Conservation (phyloP, 1,140 invertebrate genomes). For the Drepana arcuata region DNA sequence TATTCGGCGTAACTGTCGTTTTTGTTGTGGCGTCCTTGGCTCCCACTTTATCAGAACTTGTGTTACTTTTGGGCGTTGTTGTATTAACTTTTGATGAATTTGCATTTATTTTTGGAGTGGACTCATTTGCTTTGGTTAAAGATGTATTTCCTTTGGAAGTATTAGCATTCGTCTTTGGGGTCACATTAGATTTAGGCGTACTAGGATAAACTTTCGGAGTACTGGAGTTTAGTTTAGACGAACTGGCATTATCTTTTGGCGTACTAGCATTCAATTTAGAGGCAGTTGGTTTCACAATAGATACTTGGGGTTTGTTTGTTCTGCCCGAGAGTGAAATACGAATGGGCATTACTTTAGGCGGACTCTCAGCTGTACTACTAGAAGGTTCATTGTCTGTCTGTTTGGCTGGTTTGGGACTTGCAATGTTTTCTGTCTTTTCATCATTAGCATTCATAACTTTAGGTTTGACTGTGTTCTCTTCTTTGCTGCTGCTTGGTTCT, state of each 20-base stretch:
- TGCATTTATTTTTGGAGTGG: conserved; percentile 11
- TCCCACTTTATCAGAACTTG: too few species aligned
- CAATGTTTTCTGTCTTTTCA: conserved; percentile 2
- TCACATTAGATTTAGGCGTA: conserved; percentile 3
- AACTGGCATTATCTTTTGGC: too few species aligned
- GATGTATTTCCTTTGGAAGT: conserved; percentile 13
- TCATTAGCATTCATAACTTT: conserved; percentile 1
- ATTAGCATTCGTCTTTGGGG: background rate
- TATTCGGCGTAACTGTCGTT: too few species aligned
- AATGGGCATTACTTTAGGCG: conserved; percentile 23
- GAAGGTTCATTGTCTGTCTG: conserved; percentile 14
- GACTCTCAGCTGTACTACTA: conserved; percentile 10
- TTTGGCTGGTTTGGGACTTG: conserved; percentile 5
- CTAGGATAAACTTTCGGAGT: conserved; percentile 7
- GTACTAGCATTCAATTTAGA: conserved; percentile 21
- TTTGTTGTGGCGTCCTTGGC: too few species aligned
- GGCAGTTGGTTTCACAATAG: conserved; percentile 5
- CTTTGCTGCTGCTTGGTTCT: conserved; percentile 12
- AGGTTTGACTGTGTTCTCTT: conserved; percentile 5
- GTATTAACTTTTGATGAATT: too few species aligned
- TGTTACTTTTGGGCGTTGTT: too few species aligned
- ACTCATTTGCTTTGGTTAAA: conserved; percentile 7
- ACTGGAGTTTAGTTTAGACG: too few species aligned
- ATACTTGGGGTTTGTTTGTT: background rate
- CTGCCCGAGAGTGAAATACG: background rate